These are phyloP conservation scores for Rissa tridactyla DNA, from an alignment of 2,113 vertebrate species.

Conservation along the genomic window DNA sequence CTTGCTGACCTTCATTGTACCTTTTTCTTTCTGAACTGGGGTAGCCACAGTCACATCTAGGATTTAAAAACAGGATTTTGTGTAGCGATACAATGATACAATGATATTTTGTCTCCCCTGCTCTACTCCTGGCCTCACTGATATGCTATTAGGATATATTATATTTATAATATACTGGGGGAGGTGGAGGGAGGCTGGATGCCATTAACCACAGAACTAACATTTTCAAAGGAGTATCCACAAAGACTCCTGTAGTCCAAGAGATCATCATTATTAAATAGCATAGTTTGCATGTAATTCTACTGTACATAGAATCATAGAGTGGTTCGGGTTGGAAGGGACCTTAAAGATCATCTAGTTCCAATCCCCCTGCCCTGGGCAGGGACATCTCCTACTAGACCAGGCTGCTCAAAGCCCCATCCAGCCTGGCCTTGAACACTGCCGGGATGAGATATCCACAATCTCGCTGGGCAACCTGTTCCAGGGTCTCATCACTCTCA, in stretches of 20 bases:
- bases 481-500: not conserved
- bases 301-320: not conserved
- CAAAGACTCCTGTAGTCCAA: not conserved
- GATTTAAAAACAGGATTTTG: not conserved
- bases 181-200: accelerated
- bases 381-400: not conserved
- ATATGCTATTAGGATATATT: not conserved
- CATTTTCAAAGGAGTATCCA: not conserved
- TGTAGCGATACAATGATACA: not conserved
- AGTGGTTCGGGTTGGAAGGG: not conserved
- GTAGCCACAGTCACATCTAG: not conserved
- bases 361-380: accelerated
- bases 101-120: not conserved
- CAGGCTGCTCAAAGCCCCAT: not conserved
- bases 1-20: not conserved
- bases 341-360: not conserved
- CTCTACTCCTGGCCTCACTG: not conserved
- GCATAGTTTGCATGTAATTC: not conserved
- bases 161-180: not conserved
- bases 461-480: not conserved
- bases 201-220: not conserved
- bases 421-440: not conserved
- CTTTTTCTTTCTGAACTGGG: not conserved
- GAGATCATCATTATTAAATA: not conserved
- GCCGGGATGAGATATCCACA: not conserved